Evolutionary conservation across 2,888 invertebrate genomes (phyloP).

Genomic region (Lepidonotus clava): DNA sequence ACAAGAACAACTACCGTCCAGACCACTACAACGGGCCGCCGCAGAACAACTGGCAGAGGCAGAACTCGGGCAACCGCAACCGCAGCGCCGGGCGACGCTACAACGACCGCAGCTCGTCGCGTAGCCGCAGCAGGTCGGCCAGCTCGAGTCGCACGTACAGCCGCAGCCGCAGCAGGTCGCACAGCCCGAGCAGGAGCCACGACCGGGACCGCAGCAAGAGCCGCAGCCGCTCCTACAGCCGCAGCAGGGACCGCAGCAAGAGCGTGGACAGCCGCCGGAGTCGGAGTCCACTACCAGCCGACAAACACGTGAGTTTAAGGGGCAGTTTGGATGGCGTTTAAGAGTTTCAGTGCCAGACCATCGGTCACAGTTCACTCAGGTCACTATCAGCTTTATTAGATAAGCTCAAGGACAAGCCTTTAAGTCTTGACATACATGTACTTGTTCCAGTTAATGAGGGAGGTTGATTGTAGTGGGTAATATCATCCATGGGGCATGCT

Average conservation of each 20-base stretch:
- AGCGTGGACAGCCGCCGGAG: slow-evolving; percentile 2
- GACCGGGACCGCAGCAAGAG: slow-evolving; percentile 59
- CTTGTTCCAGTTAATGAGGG: no score
- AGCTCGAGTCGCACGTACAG: slow-evolving; percentile 56
- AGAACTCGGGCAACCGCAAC: neutral
- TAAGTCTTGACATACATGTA: no score
- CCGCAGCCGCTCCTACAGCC: slow-evolving; percentile 38
- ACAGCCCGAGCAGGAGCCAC: slow-evolving; percentile 51
- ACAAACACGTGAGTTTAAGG: slow-evolving; percentile 16
- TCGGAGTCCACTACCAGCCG: neutral
- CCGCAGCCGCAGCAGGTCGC: slow-evolving; percentile 54
- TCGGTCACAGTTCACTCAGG: no score
- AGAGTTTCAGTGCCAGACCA: no score
- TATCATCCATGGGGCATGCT: no score
- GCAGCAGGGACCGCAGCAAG: neutral
- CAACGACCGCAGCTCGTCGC: slow-evolving; percentile 58
- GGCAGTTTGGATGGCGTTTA: no score
- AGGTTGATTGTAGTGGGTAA: no score
- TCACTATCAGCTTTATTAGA: no score
- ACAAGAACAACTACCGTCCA: slow-evolving; percentile 29
- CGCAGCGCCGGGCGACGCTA: slow-evolving; percentile 40
- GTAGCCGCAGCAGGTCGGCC: slow-evolving; percentile 49
- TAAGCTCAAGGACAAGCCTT: no score
- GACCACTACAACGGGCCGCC: slow-evolving; percentile 15
- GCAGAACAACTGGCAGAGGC: slow-evolving; percentile 31